Percentiles rank a stretch among this genome's conserved stretches.
These are phyloP conservation scores for Dipus sagitta DNA, from an alignment of 2,797 vertebrate species.

Conservation along the genomic window DNA sequence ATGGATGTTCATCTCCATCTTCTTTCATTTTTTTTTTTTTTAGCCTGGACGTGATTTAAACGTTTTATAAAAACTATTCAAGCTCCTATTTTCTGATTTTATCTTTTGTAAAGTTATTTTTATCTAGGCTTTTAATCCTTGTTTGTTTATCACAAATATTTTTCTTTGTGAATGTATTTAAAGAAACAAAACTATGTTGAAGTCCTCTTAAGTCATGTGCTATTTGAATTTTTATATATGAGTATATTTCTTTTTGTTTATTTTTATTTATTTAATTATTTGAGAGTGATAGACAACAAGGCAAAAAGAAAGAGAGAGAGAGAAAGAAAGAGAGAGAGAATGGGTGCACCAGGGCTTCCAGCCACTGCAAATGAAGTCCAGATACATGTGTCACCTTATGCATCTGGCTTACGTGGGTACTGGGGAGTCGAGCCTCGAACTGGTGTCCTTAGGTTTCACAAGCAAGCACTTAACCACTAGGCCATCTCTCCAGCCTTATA, in stretches of 20 bases:
- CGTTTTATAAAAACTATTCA: background rate
- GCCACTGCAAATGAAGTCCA: too few relatives aligned
- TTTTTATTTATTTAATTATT: too few relatives aligned
- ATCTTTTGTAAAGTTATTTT: background rate
- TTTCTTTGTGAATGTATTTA: background rate
- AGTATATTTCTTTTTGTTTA: background rate
- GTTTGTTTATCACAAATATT: background rate
- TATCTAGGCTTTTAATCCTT: background rate
- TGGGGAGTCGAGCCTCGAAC: too few relatives aligned
- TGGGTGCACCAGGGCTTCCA: too few relatives aligned
- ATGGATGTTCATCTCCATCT: background rate
- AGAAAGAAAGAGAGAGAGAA: too few relatives aligned
- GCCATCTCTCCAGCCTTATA: background rate
- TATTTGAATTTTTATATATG: constrained; percentile 33
- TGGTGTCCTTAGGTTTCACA: too few relatives aligned
- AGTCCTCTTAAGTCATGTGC: background rate
- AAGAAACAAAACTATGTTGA: background rate
- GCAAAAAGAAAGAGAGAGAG: too few relatives aligned
- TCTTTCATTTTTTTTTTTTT: background rate
- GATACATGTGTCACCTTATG: too few relatives aligned
- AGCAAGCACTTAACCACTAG: too few relatives aligned
- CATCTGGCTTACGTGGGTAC: too few relatives aligned
- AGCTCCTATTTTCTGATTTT: background rate
- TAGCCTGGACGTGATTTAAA: background rate
- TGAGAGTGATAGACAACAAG: too few relatives aligned